Percentiles rank a stretch among this genome's conserved stretches.
Evolutionary conservation across 2,888 invertebrate genomes (phyloP).

Genomic region (Sesamia inferens): DNA sequence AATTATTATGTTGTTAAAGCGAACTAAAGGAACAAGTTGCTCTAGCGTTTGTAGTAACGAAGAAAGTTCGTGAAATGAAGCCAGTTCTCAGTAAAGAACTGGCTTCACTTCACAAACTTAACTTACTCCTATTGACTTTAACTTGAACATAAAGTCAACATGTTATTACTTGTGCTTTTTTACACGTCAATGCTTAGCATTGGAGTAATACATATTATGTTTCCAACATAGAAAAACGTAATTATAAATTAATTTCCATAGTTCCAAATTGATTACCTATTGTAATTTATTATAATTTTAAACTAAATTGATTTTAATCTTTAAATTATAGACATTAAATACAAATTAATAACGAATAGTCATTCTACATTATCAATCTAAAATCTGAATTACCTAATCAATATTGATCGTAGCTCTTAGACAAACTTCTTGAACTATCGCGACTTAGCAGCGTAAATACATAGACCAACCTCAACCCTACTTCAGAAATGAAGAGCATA

Average conservation of each 20-base stretch:
- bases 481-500: slow-evolving; percentile 1
- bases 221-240: background rate
- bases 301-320: background rate
- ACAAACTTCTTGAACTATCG: background rate
- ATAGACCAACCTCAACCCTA: slow-evolving; percentile 3
- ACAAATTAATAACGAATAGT: background rate
- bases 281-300: slow-evolving; percentile 1
- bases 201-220: background rate
- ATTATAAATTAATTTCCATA: background rate
- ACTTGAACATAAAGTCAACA: slow-evolving; percentile 22
- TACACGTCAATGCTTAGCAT: background rate
- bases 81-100: background rate
- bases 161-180: slow-evolving; percentile 26
- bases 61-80: no score
- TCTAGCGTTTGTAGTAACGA: slow-evolving; percentile 18
- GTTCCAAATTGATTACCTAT: background rate
- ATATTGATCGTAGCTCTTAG: background rate
- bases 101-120: slow-evolving; percentile 18
- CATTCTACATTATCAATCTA: background rate
- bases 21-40: slow-evolving; percentile 30
- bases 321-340: background rate
- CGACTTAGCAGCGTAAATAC: background rate
- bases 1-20: slow-evolving; percentile 14
- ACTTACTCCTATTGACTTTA: slow-evolving; percentile 20
- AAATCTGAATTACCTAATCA: background rate